Conservation (phyloP, 1,140 invertebrate species). For the honey bee (Apis mellifera) region Amel_HAv3.1 CM009933.2:12197501-12198000, state of each 20-base stretch:
- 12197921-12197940: neutral
- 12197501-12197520: neutral
- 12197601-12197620: too few species aligned
- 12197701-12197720: slow-evolving; percentile 39
- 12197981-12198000: slow-evolving; percentile 2
- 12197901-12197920: neutral
- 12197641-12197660: too few species aligned
- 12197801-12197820: too few species aligned
- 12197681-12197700: slow-evolving; percentile 7
- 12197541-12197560: too few species aligned
- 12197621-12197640: too few species aligned
- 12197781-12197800: neutral
- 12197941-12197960: slow-evolving; percentile 20
- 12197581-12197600: too few species aligned
- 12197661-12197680: neutral
- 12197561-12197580: too few species aligned
- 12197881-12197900: too few species aligned
- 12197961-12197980: slow-evolving; percentile 48
- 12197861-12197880: slow-evolving; percentile 9
- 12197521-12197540: too few species aligned
- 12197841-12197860: too few species aligned
- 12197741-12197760: neutral
- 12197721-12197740: slow-evolving; percentile 22
- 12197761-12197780: slow-evolving; percentile 4
- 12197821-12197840: too few species aligned